Base-by-base conservation (phyloP, 92 coral and sea anemone genomes). In the Actinernus sp. region DNA sequence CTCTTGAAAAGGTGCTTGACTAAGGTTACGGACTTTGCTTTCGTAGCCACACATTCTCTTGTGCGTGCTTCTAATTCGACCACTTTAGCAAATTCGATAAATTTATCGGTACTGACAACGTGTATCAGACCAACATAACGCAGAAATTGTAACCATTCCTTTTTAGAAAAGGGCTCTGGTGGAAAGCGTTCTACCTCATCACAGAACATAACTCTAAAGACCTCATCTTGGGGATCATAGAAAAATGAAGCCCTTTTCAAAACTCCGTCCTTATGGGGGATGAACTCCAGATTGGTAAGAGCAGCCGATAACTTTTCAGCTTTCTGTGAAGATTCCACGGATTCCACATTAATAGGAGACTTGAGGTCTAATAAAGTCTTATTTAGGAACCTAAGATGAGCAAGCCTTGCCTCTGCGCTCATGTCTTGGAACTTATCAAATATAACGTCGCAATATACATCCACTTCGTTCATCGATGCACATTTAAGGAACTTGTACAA, bases 401-500 rank as follows among this genome's bases (percentile, higher is more conserved):
- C 65, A 3, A 84, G 1, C 58, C 78, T 62, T 1, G 40, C 81
- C 2, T 24, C 51, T 21, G 26, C 14, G 7, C 55, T 31, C 48
- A 89, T 55, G 0, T 6, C 21, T 26, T 31, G 34, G n/a, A 89
- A 79, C 3, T 60, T 0, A 13, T 18, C 46, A 50, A 89, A 78
- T 17, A 89, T 68, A 1, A 78, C 69, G 6, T 64, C 77, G 29
- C 91, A 84, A 38, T 89, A 89, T 6, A 68, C 61, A 32, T 84
- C 96, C 0, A 74, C 70, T 26, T 25, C 45, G 25, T 81, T 69
- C 28, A 46, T 3, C 0, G 54, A 55, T 31, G 69, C 50, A 29
- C 85, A 89, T 3, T 14, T 59, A 14, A 89, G 78, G 8, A 66
- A 62, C 28, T 50, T 0, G 49, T 78, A 77, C 1, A 89, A 63